Conservation (phyloP, 2,797 vertebrate species). For the Takifugu rubripes region DNA sequence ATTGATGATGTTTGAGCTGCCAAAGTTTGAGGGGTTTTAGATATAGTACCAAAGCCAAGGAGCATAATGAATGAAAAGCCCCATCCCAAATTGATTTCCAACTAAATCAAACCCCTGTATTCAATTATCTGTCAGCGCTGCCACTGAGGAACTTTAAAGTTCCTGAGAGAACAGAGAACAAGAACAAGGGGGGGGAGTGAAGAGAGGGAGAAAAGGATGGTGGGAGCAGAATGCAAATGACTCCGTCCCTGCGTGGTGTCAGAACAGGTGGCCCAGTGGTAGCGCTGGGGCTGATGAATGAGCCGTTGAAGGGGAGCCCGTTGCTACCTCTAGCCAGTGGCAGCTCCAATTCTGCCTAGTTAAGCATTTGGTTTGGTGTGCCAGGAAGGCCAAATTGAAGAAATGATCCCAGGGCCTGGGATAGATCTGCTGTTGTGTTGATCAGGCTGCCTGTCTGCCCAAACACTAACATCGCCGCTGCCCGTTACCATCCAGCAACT, state of each 20-base stretch:
- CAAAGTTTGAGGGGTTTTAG: conserved; percentile 75
- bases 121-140: conserved; percentile 74
- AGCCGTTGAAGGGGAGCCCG: conserved; percentile 74
- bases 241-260: conserved; percentile 67
- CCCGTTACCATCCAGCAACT: conserved; percentile 43
- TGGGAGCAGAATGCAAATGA: conserved; percentile 69
- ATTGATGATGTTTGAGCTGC: conserved; percentile 63
- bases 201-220: conserved; percentile 41
- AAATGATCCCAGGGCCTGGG: conserved; percentile 69
- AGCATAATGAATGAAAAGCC: conserved; percentile 78
- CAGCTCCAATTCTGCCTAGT: conserved; percentile 75
- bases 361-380: conserved; percentile 69
- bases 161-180: conserved; percentile 40
- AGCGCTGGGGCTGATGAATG: conserved; percentile 71
- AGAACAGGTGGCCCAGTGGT: conserved; percentile 75
- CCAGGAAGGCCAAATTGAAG: conserved; percentile 72
- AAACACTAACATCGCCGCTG: conserved; percentile 58
- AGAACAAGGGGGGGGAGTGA: conserved; percentile 23
- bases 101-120: conserved; percentile 75
- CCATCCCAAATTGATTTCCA: conserved; percentile 78
- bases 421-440: conserved; percentile 59
- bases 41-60: conserved; percentile 67
- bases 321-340: conserved; percentile 70
- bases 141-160: conserved; percentile 73
- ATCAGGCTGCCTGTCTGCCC: conserved; percentile 61